Conservation (phyloP, 2,113 vertebrate species). For the Tachycineta bicolor region DNA sequence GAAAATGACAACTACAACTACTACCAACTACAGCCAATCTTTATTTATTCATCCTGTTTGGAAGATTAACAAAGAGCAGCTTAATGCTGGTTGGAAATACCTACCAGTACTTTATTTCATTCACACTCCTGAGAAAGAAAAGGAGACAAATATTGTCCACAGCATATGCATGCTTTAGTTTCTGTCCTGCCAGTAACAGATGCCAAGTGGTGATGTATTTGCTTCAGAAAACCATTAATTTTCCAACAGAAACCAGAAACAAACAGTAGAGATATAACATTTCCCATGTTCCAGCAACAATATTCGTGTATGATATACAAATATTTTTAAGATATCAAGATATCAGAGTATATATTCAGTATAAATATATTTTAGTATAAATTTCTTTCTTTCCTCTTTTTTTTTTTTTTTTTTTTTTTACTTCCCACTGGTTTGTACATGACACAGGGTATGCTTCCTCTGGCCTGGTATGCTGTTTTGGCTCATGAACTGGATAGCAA, state of each 20-base stretch:
- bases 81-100: background rate
- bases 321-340: background rate
- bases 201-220: constrained; percentile 58
- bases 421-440: background rate
- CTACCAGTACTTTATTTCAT: background rate
- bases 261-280: constrained; percentile 10
- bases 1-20: background rate
- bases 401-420: background rate
- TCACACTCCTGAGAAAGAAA: constrained; percentile 5
- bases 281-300: background rate
- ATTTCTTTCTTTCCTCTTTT: background rate
- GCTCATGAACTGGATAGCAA: background rate
- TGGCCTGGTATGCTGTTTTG: background rate
- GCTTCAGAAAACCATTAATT: constrained; percentile 45
- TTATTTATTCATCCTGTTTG: background rate
- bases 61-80: background rate
- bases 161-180: constrained; percentile 37
- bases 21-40: background rate
- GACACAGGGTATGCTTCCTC: background rate
- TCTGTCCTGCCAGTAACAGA: constrained; percentile 53
- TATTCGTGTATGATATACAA: background rate
- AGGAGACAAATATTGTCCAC: constrained; percentile 4
- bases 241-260: constrained; percentile 35
- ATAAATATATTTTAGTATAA: background rate
- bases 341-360: background rate